A percentile compares a stretch with the other conserved stretches of the same genome.
These are phyloP conservation scores for Zhuqinia jingwanae DNA, from an alignment of 2,888 invertebrate genomes.

Conservation along the genomic window DNA sequence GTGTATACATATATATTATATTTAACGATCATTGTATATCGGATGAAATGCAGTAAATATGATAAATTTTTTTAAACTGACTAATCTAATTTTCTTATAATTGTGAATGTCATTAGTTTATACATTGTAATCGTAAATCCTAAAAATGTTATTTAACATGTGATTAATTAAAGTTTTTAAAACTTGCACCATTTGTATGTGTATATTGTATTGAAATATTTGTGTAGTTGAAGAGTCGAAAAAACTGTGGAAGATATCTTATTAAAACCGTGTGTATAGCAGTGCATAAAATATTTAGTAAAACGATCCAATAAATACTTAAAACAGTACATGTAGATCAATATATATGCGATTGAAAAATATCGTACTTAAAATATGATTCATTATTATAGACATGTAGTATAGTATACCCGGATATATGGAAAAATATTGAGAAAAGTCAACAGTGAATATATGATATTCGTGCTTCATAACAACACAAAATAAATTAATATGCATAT, in stretches of 20 bases:
- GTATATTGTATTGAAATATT: not conserved
- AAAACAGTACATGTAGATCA: constrained; percentile 1
- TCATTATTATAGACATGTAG: not conserved
- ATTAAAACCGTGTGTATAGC: not conserved
- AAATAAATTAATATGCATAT: constrained; percentile 15
- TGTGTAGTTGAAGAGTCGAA: not conserved
- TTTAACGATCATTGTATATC: not conserved
- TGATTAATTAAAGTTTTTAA: not conserved
- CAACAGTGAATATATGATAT: constrained; percentile 1
- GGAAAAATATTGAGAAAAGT: constrained; percentile 45
- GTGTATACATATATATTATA: not conserved
- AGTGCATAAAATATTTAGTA: constrained; percentile 12
- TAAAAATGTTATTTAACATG: not conserved
- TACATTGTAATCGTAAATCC: too few relatives aligned
- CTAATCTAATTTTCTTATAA: too few relatives aligned
- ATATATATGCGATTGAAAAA: constrained; percentile 36
- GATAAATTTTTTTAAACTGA: too few relatives aligned
- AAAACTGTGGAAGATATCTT: not conserved
- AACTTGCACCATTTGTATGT: constrained; percentile 15
- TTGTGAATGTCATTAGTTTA: too few relatives aligned
- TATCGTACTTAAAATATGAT: not conserved
- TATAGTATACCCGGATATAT: constrained; percentile 22
- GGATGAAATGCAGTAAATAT: not conserved
- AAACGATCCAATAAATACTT: constrained; percentile 41
- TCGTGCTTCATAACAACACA: not conserved